Evolutionary conservation across 53 echinoderm and acorn worm species (phyloP).

Genomic region (Echinarachnius parma): DNA sequence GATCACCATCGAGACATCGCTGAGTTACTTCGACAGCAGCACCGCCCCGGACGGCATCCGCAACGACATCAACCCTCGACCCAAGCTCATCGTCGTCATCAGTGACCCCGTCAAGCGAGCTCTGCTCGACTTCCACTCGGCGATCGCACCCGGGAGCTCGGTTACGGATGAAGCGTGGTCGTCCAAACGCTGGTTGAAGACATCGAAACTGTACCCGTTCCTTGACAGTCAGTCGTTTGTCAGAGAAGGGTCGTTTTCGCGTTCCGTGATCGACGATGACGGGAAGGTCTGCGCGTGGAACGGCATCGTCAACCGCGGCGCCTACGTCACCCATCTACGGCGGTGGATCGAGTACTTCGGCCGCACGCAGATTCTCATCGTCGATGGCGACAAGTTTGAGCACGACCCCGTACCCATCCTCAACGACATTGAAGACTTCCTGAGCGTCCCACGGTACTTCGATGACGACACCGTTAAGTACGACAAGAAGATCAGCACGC

Average conservation of each 20-base stretch:
- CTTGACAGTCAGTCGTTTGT: not conserved
- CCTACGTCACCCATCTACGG: slow-evolving; percentile 14
- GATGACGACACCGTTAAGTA: not conserved
- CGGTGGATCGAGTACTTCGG: slow-evolving; percentile 25
- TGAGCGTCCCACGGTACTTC: slow-evolving; percentile 7
- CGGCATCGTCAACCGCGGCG: slow-evolving; percentile 6
- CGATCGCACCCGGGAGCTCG: not conserved
- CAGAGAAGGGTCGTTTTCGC: not conserved
- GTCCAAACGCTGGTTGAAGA: not conserved
- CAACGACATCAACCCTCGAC: slow-evolving; percentile 18
- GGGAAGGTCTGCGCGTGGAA: slow-evolving; percentile 7
- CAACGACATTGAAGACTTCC: slow-evolving; percentile 9
- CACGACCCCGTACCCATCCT: not conserved
- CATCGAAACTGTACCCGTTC: slow-evolving; percentile 1
- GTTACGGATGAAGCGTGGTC: not conserved
- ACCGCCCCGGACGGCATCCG: slow-evolving; percentile 10
- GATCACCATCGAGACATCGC: not conserved
- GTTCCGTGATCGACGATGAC: not conserved
- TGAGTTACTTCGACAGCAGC: slow-evolving; percentile 10
- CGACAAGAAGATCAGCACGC: not conserved
- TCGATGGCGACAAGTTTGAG: slow-evolving; percentile 18
- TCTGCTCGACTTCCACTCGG: slow-evolving; percentile 3
- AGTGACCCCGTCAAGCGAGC: slow-evolving; percentile 37
- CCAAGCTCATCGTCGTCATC: slow-evolving; percentile 24
- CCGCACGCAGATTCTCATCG: not conserved